phyloP scores from a whole-genome alignment of 2,113 vertebrate genomes.

The Amphilophus citrinellus region DNA sequence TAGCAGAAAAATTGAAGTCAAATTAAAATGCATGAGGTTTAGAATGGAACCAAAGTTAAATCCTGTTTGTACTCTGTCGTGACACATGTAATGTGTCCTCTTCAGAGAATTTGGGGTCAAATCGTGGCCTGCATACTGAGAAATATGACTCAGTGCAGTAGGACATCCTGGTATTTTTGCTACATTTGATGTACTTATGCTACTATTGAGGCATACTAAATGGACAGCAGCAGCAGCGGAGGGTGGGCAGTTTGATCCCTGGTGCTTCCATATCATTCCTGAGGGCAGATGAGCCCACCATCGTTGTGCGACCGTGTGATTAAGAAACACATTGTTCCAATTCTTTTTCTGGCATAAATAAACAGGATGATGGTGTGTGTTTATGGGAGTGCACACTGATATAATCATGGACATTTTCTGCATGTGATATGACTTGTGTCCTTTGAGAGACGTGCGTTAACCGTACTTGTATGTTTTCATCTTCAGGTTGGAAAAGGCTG shows the following conservation, averaged over 20 bases:
- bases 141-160: neutral
- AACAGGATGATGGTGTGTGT: fast-evolving
- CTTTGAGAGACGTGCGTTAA: neutral
- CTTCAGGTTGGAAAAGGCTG: constrained; percentile 95
- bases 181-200: neutral
- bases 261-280: neutral
- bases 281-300: too few species aligned
- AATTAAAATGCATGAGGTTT: neutral
- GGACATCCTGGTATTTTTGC: neutral
- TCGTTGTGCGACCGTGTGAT: neutral
- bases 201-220: neutral
- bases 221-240: neutral
- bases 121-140: neutral
- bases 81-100: neutral
- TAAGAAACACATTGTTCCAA: fast-evolving
- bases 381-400: neutral
- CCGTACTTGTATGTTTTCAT: neutral
- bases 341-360: neutral
- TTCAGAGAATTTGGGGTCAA: neutral
- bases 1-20: fast-evolving
- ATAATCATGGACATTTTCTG: neutral
- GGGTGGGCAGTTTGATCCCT: fast-evolving
- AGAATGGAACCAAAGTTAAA: neutral
- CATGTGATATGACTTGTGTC: neutral
- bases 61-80: neutral